Conservation (phyloP, 2,888 invertebrate genomes). For the Onthophagus sagittarius region DNA sequence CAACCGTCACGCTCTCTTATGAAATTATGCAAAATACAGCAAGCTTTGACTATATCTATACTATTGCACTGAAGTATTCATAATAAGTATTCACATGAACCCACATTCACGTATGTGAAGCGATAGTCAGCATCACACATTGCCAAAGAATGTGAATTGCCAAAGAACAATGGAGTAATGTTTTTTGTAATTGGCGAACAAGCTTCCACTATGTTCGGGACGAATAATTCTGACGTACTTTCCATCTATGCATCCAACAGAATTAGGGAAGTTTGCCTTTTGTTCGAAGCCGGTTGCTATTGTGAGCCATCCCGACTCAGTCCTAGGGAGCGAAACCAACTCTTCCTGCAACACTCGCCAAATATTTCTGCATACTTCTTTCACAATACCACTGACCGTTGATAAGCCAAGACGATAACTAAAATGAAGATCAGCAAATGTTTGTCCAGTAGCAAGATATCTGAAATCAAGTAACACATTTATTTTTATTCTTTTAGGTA, state of each 20-base stretch:
- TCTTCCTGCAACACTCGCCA: background rate
- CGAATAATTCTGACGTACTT: constrained; percentile 21
- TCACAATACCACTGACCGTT: constrained; percentile 31
- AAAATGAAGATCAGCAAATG: constrained; percentile 33
- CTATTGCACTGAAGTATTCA: background rate
- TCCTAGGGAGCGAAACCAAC: background rate
- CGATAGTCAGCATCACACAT: constrained; percentile 28
- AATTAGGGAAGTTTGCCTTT: background rate
- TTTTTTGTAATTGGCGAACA: constrained; percentile 23
- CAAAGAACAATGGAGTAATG: constrained; percentile 36
- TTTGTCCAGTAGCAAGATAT: constrained; percentile 31
- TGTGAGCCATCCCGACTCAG: background rate
- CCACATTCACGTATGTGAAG: background rate
- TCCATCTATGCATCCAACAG: background rate
- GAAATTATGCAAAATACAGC: background rate
- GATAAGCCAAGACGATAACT: constrained; percentile 31
- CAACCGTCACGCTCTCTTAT: background rate
- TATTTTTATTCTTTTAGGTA: background rate
- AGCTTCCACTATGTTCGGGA: background rate
- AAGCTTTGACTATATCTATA: background rate
- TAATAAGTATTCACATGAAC: constrained; percentile 31
- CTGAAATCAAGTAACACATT: constrained; percentile 14
- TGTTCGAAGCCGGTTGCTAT: background rate
- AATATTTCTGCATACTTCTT: constrained; percentile 27
- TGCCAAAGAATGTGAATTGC: too few relatives aligned